Percentiles rank a stretch among this genome's conserved stretches.
These are phyloP conservation scores for Aelia acuminata DNA, from an alignment of 2,888 invertebrate species.

Conservation along the genomic window DNA sequence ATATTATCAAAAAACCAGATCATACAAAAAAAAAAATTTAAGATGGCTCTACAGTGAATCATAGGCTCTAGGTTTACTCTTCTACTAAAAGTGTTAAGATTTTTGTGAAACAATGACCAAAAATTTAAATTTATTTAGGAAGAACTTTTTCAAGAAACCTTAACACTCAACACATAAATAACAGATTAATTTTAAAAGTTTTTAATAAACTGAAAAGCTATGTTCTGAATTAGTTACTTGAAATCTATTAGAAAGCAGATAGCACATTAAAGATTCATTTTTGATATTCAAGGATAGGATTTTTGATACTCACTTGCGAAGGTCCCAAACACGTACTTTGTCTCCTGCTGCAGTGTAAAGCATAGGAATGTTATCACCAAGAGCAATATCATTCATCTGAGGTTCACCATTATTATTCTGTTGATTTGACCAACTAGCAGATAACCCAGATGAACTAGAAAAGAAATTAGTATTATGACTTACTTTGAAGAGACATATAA, in stretches of 20 bases:
- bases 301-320: conserved; percentile 76
- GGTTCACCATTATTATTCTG: conserved; percentile 76
- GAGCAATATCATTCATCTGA: conserved; percentile 79
- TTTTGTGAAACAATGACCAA: conserved; percentile 49
- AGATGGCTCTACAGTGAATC: too few relatives aligned
- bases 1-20: too few relatives aligned
- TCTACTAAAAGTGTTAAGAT: too few relatives aligned
- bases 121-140: neutral
- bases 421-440: conserved; percentile 72
- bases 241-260: neutral
- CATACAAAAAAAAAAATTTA: too few relatives aligned
- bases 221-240: neutral
- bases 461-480: neutral
- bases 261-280: too few relatives aligned
- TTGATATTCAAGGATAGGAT: too few relatives aligned
- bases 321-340: conserved; percentile 87
- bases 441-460: conserved; percentile 78
- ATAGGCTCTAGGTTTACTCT: too few relatives aligned
- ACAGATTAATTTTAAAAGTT: too few relatives aligned
- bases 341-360: conserved; percentile 86
- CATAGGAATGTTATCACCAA: conserved; percentile 74
- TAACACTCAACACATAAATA: neutral
- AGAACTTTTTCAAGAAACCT: neutral
- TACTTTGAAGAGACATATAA: too few relatives aligned
- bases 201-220: neutral